Evolutionary conservation across 2,797 vertebrate species (phyloP), one percentile per base, ranked within the genome.

Genomic region (Streptopelia turtur): DNA sequence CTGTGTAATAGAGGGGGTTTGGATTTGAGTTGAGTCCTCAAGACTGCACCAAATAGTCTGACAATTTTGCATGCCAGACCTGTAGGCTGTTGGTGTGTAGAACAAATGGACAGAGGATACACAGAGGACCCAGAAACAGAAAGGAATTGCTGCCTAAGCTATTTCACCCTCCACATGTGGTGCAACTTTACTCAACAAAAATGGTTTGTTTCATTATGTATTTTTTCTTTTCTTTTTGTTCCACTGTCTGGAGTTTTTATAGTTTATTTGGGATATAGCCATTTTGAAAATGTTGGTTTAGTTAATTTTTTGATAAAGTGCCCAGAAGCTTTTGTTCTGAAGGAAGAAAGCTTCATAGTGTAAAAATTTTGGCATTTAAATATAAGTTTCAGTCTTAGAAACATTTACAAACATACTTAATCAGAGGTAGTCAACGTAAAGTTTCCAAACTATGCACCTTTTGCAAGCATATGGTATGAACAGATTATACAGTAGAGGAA

Each of bases 321-420:
- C 85, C 90, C 72, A 90, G 91, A 90, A 87, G 53, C 30, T 91
- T 87, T 96, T 90, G 5, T 72, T 93, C 64, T 52, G 65, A 64
- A 64, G 17, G 45, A 81, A 92, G 39, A 75, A 64, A 89, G 6
- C 27, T 88, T 68, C 24, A 3, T 23, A 87, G 55, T 64, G 56
- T 90, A 92, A 95, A 93, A 91, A 68, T 28, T 57, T 68, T 83
- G 86, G 31, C 53, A 71, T 75, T 89, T 68, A 68, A 90, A 95
- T 93, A 91, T 91, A 70, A 87, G 25, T 37, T 94, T 94, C 60
- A 83, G 57, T 49, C 61, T 78, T 88, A 78, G 35, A 96, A 96
- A 95, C 91, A 95, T 93, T 96, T 96, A 83, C 77, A 94, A 92
- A 95, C 61, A 80, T 76, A 55, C 33, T 95, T 66, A 76, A 10